Percentiles rank a stretch among this genome's conserved stretches.
Evolutionary conservation across 2,113 vertebrate species (phyloP).

Genomic region (Nanger granti): DNA sequence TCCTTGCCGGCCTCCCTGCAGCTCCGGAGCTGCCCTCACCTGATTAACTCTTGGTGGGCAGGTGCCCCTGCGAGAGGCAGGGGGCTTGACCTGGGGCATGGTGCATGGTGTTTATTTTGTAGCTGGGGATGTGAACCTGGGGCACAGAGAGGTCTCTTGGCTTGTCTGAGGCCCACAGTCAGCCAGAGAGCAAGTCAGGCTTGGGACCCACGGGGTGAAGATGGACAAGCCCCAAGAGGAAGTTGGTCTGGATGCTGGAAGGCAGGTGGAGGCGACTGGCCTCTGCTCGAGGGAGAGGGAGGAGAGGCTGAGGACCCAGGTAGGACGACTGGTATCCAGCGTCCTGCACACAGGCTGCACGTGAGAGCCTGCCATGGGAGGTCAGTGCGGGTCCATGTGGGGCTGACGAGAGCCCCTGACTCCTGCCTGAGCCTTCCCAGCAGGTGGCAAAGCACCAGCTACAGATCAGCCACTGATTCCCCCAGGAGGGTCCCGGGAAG

Average conservation of each 20-base stretch:
- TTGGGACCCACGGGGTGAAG: neutral
- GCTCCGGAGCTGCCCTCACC: rapidly evolving
- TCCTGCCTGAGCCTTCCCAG: neutral
- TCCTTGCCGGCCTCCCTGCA: rapidly evolving
- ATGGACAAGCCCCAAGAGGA: too few relatives aligned
- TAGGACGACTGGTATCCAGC: too few relatives aligned
- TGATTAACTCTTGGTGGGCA: too few relatives aligned
- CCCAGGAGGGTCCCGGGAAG: neutral
- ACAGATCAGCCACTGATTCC: too few relatives aligned
- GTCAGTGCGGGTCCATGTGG: rapidly evolving
- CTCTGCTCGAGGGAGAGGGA: neutral
- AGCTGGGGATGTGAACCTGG: neutral
- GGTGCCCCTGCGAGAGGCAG: neutral
- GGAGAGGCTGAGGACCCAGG: rapidly evolving
- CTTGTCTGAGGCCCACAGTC: neutral
- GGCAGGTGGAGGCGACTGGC: rapidly evolving
- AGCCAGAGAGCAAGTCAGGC: neutral
- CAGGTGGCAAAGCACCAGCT: rapidly evolving
- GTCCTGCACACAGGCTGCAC: neutral
- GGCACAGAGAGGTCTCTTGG: neutral
- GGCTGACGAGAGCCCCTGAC: rapidly evolving
- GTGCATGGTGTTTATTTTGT: rapidly evolving
- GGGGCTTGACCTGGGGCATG: neutral
- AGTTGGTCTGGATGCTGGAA: too few relatives aligned
- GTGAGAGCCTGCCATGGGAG: rapidly evolving